Evolutionary conservation across 64 coral and sea anemone genomes (phyloP).

Genomic region (Astreopora myriophthalma): DNA sequence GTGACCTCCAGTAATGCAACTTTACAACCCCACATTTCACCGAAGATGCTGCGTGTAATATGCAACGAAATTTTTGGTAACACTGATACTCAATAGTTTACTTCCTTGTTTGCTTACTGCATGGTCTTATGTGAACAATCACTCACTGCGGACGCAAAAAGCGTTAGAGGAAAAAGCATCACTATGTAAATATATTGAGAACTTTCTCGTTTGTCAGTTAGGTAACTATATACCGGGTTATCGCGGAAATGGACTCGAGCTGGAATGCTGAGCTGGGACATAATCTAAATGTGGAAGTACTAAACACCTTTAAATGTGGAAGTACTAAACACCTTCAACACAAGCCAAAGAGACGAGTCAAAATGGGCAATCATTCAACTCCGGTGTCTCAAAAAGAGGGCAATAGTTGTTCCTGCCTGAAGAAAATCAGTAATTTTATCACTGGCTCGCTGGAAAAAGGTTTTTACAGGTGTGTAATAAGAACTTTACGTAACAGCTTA

Average conservation of each 20-base stretch:
- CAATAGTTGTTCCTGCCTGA: neutral
- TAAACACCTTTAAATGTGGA: neutral
- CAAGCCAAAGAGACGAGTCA: neutral
- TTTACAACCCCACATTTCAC: too few species aligned
- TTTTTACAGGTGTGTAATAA: constrained; percentile 11
- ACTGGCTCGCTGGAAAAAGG: constrained; percentile 53
- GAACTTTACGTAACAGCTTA: neutral
- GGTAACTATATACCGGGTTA: too few species aligned
- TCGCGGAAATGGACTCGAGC: too few species aligned
- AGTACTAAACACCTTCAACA: neutral
- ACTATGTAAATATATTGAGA: too few species aligned
- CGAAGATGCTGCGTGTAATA: too few species aligned
- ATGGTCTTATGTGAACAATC: neutral
- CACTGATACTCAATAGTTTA: too few species aligned
- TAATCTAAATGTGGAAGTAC: neutral
- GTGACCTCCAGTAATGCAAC: too few species aligned
- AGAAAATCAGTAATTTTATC: constrained; percentile 44
- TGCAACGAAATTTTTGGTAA: too few species aligned
- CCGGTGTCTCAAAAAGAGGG: neutral
- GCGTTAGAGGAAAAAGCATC: too few species aligned
- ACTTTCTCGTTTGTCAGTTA: too few species aligned
- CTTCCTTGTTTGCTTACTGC: neutral
- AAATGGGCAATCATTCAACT: neutral
- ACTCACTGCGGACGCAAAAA: neutral
- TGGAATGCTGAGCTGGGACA: too few species aligned